Evolutionary conservation across 2,888 invertebrate species (phyloP), one percentile per base, ranked within the genome.

Genomic region (Corythucha ciliata): DNA sequence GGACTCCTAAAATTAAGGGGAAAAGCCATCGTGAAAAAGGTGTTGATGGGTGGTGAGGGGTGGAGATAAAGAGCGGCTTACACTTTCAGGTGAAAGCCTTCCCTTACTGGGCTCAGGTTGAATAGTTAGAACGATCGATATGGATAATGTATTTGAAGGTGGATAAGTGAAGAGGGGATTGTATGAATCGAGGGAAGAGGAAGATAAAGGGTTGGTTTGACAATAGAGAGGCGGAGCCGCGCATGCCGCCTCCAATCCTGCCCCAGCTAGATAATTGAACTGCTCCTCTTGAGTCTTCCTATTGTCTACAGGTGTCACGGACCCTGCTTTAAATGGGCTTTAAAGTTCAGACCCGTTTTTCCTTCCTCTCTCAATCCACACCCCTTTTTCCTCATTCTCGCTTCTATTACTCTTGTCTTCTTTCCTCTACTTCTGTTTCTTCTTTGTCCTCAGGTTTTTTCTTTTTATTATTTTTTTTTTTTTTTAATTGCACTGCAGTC

Each of bases 61-160:
- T n/a, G n/a, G n/a, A n/a, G n/a, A n/a, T n/a, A n/a, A n/a, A n/a
- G n/a, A n/a, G n/a, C n/a, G n/a, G n/a, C n/a, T n/a, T n/a, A n/a
- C n/a, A n/a, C n/a, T n/a, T n/a, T n/a, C n/a, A n/a, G n/a, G n/a
- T n/a, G n/a, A n/a, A n/a, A n/a, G n/a, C n/a, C n/a, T n/a, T n/a
- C n/a, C n/a, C n/a, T n/a, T n/a, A n/a, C n/a, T n/a, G n/a, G n/a
- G n/a, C n/a, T n/a, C n/a, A n/a, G n/a, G n/a, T n/a, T n/a, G n/a
- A n/a, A n/a, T n/a, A n/a, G n/a, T n/a, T n/a, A n/a, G n/a, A n/a
- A n/a, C n/a, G 48, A 48, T 48, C 48, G 39, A 48, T 48, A 40
- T 29, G 40, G 39, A 40, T 48, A 48, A 48, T 48, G 48, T 48
- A 48, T 48, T 48, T 48, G 14, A 48, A 48, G 48, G 48, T 48